Base-by-base conservation (phyloP, 1,140 invertebrate species). In the Drosophila micromelanica region DNA sequence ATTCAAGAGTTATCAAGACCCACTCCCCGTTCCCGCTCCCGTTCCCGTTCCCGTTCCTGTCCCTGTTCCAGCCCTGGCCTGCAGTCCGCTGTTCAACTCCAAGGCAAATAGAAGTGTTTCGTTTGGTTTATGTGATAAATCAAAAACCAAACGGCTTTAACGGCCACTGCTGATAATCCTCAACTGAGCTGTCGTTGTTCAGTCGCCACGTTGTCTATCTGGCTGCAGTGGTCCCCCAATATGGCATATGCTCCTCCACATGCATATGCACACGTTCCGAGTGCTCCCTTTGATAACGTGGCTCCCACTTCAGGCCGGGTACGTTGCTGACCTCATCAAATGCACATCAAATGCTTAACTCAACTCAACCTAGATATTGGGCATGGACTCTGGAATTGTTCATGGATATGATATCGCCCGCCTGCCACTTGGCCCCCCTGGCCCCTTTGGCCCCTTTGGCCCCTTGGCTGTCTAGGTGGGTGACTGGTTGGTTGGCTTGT, bases 261-360 rank as follows among this genome's bases (percentile, higher is more conserved):
- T 17, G 15, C 9, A 38, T 37, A 60, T 37, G 15, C 61, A 38
- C 51, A 51, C 45, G 55, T 43, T 54, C 40, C 37, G 20, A 65
- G 70, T 69, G 73, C 75, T 71, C 79, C 62, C 62, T 54, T 48
- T 71, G 60, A 74, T 82, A 64, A 75, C 55, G 12, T n/a, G 65
- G 71, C 35, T 52, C 71, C 71, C 76, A 76, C 73, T 85, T 80
- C 43, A 74, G 54, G 62, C 64, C 75, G 78, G 74, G 74, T 86
- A 63, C 75, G 67, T 79, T 87, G 82, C 82, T 87, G 84, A 87
- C 84, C 84, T 87, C 84, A 87, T 87, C 84, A 89, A 89, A 82
- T 74, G 79, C 76, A 80, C 79, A 84, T 79, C 84, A 80, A 87
- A 89, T 72, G 73, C 56, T 71, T 45, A 69, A 46, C 59, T 60